A percentile compares a stretch with the other conserved stretches of the same genome.
Conservation (phyloP, 1,140 invertebrate species). For the Bradynema listronoti region DNA sequence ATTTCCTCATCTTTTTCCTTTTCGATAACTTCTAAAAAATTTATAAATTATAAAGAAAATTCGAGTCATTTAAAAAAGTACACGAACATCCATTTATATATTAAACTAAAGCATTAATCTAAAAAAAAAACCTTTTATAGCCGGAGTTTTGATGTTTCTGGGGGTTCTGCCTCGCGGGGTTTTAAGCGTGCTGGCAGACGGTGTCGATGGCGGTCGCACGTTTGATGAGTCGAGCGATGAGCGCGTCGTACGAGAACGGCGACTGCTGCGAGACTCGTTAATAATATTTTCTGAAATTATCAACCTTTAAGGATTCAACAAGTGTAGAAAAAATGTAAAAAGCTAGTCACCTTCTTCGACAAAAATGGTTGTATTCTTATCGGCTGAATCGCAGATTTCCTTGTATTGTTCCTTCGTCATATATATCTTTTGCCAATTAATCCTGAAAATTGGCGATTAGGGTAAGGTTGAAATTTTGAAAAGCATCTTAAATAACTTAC, state of each 20-base stretch:
- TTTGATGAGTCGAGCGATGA: conserved; percentile 2
- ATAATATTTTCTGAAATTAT: conserved; percentile 41
- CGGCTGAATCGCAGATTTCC: conserved; percentile 21
- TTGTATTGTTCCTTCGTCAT: conserved; percentile 28
- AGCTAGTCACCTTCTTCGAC: too few species aligned
- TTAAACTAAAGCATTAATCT: too few species aligned
- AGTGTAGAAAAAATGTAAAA: too few species aligned
- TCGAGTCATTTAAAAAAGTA: too few species aligned
- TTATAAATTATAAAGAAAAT: too few species aligned
- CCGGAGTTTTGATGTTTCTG: neutral
- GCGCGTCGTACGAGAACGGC: conserved; percentile 9
- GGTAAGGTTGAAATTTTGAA: neutral
- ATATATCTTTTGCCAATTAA: conserved; percentile 40
- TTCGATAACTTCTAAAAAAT: too few species aligned
- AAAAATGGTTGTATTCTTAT: conserved; percentile 1
- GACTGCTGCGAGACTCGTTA: conserved; percentile 10
- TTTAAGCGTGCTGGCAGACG: neutral
- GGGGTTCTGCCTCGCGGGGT: too few species aligned
- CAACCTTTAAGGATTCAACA: too few species aligned
- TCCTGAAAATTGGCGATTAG: conserved; percentile 25
- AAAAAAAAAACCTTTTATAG: too few species aligned
- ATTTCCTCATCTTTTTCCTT: too few species aligned
- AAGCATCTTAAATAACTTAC: conserved; percentile 2
- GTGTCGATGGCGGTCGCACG: neutral
- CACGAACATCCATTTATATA: too few species aligned